Base-by-base conservation (phyloP, 2,888 invertebrate species). In the Drosophila engyochracea region DNA sequence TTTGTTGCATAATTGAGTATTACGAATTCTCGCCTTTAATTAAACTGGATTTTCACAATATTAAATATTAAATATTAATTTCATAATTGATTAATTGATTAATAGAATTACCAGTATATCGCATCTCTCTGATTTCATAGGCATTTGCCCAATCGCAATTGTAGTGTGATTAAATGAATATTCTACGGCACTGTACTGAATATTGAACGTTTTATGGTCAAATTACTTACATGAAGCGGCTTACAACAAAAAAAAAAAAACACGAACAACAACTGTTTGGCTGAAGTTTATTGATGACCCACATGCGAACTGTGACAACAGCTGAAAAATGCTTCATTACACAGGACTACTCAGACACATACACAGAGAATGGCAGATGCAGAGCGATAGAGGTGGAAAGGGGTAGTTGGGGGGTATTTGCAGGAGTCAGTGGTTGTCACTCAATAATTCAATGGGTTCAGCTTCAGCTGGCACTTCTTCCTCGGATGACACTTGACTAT, bases 381-480 rank as follows among this genome's bases (percentile, higher is more conserved):
- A 14, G n/a, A 1, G 33, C 7, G n/a, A 25, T 5, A 1, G 16
- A 1, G 16, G 47, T 16, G 19, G 10, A 1, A 22, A 5, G n/a
- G 30, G 19, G 10, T 10, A 4, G 47, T 22, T 6, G 16, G 31
- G 2, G 19, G n/a, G n/a, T 25, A 30, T 28, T 33, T 25, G 44
- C 53, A 37, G n/a, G 44, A 65, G 66, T 65, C 58, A 58, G 57
- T 61, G 57, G 63, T 66, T 71, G 81, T 62, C 78, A 71, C 76
- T 85, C 87, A 89, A 85, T 85, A 89, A 85, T 85, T 89, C 84
- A 89, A 63, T 69, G 55, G 59, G 59, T 77, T 74, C 55, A 52
- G 59, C 69, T 65, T 51, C 70, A 58, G 44, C 58, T 73, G 62
- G 53, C 58, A 55, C 7, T 47, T 59, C 53, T 58, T 61, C 63